Base-by-base conservation (phyloP, 2,797 vertebrate species). In the Poliocrania exsul region DNA sequence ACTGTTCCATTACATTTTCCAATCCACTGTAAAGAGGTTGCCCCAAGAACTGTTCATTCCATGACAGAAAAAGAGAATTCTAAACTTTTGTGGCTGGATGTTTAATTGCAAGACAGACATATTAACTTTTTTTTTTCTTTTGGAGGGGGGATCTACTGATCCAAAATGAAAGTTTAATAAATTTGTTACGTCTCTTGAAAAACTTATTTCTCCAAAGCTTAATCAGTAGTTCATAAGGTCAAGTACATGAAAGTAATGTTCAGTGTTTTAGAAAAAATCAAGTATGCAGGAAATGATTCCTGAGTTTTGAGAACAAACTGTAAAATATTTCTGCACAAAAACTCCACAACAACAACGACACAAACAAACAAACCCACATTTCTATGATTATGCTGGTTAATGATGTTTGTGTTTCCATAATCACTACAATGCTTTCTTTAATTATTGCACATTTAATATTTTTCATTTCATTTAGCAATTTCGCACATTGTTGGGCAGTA, bases 401-500 rank as follows among this genome's bases (percentile, higher is more conserved):
- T 61, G 72, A 92, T 96, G 86, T 95, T 96, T 88, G 38, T 40
- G 91, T 97, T 97, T 96, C 87, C 95, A 97, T 97, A 92, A 96
- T 89, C 57, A 86, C 35, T 60, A 86, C 93, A 97, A 93, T 88
- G 58, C 47, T 73, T 82, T 40, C 23, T 75, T 97, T 93, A 89
- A 92, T 96, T 97, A 96, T 46, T 94, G 80, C 96, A 81, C 84
- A 31, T 78, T 92, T 94, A 91, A 44, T 37, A 93, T 94, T 96
- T 95, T 97, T 96, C 73, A 92, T 86, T 81, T 47, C 77, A 96
- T 96, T 97, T 97, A 97, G 93, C 50, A 96, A 94, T 97, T 97
- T 96, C 25, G 86, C 35, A 64, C 79, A 92, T 81, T 96, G 62
- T 77, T 56, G 61, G 51, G 51, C 50, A 95, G 24, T 64, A 28